Evolutionary conservation across 2,888 invertebrate genomes (phyloP), one percentile per base, ranked within the genome.

Genomic region (Eucera pruinosa): DNA sequence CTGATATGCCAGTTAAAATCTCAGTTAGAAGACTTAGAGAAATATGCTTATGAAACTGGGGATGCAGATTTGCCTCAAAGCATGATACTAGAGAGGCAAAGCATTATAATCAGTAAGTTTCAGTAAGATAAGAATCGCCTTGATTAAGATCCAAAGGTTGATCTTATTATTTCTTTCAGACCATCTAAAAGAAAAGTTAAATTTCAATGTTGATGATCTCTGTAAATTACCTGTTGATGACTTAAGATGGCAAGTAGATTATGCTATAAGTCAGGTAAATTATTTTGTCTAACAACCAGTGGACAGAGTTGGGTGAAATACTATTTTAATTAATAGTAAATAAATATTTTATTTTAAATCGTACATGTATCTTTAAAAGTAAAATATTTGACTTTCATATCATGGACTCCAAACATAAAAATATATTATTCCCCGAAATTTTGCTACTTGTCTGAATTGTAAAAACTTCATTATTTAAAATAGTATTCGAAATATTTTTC

Each of bases 21-120:
- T 1, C 99, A 99, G 91, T 93, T 99, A 47, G 96, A 97, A 89
- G 99, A 99, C 90, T 93, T 99, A 61, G 98, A 98, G 91, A 95
- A 95, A 65, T 97, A 97, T 92, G 98, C 99, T 0, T 97, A 98
- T 89, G 97, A 98, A 93, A 97, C 96, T 39, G 97, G 97, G 2
- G 95, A 95, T 86, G 95, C 96, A 3, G 96, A 96, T 27, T 93
- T 96, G 73, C 96, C 96, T 3, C 96, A 96, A 90, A 96, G 96
- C 85, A 95, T 97, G 75, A 93, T 97, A 77, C 93, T 98, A 66
- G 97, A 97, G 90, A 96, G 98, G 87, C 99, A 99, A 91, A 96
- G 96, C 91, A 95, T 97, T 43, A 95, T 99, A 67, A 96, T 99
- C 79, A 94, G 94, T 94, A 87, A 89, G 91, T 86, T 18, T 23